Base-by-base conservation (phyloP, 2,113 vertebrate genomes). In the Rissa tridactyla region DNA sequence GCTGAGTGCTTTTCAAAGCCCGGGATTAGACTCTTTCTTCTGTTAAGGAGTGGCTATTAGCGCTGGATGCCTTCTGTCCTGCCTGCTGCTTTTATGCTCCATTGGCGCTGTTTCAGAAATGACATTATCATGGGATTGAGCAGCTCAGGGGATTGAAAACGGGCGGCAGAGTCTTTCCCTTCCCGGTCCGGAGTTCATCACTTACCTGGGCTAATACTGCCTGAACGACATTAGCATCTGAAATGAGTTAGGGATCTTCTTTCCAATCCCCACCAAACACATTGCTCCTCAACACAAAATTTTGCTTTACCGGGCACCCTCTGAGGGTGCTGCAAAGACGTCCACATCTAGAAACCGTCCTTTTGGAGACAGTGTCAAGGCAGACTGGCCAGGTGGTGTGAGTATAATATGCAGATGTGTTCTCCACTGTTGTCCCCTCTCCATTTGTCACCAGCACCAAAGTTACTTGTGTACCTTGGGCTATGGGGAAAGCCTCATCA, bases 1-100 rank as follows among this genome's bases (percentile, higher is more conserved):
- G 55, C 82, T 91, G 86, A 94, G 82, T 73, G 91, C 95, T 95
- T 96, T 92, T 95, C 84, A 96, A 95, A 96, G 89, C 75, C 85
- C 9, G 17, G 87, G 94, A 95, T 97, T 95, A 97, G 87, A 58
- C 42, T 82, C 78, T 89, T 89, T 94, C 79, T 86, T 86, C 95
- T 93, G 78, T 66, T 77, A 82, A 93, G 94, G 91, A 94, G 93
- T 86, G 89, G 78, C 96, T 95, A 95, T 97, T 95, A 96, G 93
- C 89, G 85, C 88, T 86, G 80, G 94, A 91, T 96, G 87, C 94
- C 96, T 97, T 94, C 94, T 97, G 92, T 95, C 95, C 89, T 91
- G 94, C 94, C 94, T 94, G 89, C 84, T 96, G 94, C 94, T 96
- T 96, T 97, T 91, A 90, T 96, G 96, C 91, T 97, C 91, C 89